Percentiles rank a stretch among this genome's conserved stretches.
Conservation (phyloP, 2,797 vertebrate species). For the Ara ararauna region DNA sequence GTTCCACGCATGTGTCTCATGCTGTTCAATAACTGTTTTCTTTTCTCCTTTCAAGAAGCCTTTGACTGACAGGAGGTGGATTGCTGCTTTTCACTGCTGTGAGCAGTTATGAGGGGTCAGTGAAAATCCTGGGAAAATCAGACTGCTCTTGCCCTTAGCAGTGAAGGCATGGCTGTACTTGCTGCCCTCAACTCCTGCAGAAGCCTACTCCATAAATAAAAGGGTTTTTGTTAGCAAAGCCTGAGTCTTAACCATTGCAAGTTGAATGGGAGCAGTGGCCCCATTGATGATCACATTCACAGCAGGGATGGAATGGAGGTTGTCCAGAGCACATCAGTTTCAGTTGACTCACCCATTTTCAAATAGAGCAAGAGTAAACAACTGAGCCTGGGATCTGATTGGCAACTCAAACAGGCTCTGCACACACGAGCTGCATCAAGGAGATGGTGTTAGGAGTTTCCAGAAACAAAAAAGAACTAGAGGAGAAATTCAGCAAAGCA, state of each 20-base stretch:
- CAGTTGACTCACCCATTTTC: background rate
- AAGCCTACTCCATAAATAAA: background rate
- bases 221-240: background rate
- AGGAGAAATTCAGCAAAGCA: background rate
- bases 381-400: accelerated
- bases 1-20: background rate
- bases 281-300: background rate
- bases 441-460: background rate
- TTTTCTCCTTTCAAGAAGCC: background rate
- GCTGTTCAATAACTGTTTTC: background rate
- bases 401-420: background rate
- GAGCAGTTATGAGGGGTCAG: background rate
- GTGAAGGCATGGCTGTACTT: background rate
- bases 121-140: background rate
- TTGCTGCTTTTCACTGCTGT: background rate
- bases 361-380: background rate
- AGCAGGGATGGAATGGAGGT: background rate
- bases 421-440: too few species aligned
- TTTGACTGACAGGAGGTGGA: background rate
- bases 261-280: background rate
- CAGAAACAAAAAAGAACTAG: background rate
- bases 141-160: background rate
- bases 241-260: background rate
- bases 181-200: background rate
- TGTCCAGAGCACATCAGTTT: background rate